Evolutionary conservation across 2,888 invertebrate species (phyloP), one percentile per base, ranked within the genome.

Genomic region (Hipparchia semele): DNA sequence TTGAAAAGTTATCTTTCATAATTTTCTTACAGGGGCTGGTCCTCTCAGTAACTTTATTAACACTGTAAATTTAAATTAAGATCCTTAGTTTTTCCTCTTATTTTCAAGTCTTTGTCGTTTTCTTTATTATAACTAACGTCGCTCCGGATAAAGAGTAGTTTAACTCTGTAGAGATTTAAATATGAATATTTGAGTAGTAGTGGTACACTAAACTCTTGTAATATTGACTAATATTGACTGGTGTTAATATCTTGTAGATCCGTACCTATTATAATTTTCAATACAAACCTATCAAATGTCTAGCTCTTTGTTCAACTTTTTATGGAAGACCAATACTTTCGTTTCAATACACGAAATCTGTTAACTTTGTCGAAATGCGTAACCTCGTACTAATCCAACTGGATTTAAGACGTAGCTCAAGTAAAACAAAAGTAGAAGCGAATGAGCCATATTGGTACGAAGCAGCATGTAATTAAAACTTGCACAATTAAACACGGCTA

Each of bases 401-500:
- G 33, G 59, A 59, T 59, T 59, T 33, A 59, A 59, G 59, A 10
- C 39, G 9, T 59, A 10, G 45, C 45, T 45, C 8, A 61, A 61
- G 39, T 45, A 46, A 39, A 61, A 61, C 9, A 61, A 39, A 60
- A 61, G 12, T 45, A n/a, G 39, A 61, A 6, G 45, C 45, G n/a
- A 46, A 39, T 61, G 39, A 61, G 45, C 61, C 45, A 46, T 61
- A 61, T 61, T 61, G 61, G 61, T 61, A 45, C n/a, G 54, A 56
- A 60, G 10, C 60, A 67, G 60, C 60, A 49, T 66, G 65, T 61
- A 88, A 91, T 91, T 90, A 90, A 91, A 91, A 91, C 89, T 90
- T 91, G 87, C 85, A 89, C 89, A 88, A 88, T 89, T 89, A 90
- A 89, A 89, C 86, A 86, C 9, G 46, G 49, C 62, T 84, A 84